Conservation (phyloP, 1,140 invertebrate species). For the Acarapis woodi region DNA sequence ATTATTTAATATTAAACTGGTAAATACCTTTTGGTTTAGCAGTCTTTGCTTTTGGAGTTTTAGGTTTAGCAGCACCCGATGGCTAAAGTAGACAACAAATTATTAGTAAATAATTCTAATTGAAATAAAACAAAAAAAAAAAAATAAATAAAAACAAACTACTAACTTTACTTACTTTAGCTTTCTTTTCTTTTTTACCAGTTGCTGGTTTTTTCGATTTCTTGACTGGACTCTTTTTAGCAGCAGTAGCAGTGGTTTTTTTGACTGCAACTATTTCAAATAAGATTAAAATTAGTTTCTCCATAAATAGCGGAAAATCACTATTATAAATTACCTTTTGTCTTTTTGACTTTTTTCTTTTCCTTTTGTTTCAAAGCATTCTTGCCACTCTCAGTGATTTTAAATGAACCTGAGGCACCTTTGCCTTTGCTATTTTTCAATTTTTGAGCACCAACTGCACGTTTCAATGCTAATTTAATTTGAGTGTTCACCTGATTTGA, state of each 20-base stretch:
- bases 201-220: not conserved
- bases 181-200: not conserved
- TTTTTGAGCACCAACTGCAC: slow-evolving; percentile 11
- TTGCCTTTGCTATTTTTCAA: slow-evolving; percentile 14
- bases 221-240: not conserved
- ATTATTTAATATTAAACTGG: too few relatives aligned
- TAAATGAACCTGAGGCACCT: slow-evolving; percentile 15
- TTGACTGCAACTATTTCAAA: too few relatives aligned
- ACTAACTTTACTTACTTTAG: too few relatives aligned
- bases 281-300: too few relatives aligned
- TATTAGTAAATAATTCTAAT: too few relatives aligned
- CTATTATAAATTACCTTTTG: too few relatives aligned
- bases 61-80: slow-evolving; percentile 2
- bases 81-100: too few relatives aligned
- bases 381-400: slow-evolving; percentile 4
- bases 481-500: slow-evolving; percentile 11
- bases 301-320: too few relatives aligned
- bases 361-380: slow-evolving; percentile 8
- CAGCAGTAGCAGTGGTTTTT: not conserved
- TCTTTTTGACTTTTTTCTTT: slow-evolving; percentile 5
- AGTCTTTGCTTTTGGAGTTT: slow-evolving; percentile 1
- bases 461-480: slow-evolving; percentile 13
- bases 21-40: slow-evolving; percentile 3
- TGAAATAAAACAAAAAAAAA: too few relatives aligned
- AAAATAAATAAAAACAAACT: too few relatives aligned